Conservation (phyloP, 2,888 invertebrate species). For the Orthonychiurus folsomi region DNA sequence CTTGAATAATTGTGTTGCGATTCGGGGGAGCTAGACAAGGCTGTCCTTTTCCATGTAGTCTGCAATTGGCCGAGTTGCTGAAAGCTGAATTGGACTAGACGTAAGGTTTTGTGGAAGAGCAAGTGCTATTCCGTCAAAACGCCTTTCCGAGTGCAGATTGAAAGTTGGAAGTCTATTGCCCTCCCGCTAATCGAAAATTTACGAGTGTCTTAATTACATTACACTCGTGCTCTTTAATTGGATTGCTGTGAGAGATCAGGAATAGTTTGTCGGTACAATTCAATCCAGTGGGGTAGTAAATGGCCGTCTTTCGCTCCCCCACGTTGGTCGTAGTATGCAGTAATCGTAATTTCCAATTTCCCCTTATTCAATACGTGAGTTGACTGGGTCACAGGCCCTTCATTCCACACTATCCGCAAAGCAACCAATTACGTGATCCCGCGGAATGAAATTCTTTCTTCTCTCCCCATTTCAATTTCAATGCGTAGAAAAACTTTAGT, state of each 20-base stretch:
- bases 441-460: background rate
- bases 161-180: background rate
- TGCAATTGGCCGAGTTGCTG: background rate
- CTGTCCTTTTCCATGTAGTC: background rate
- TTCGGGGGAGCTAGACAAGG: too few relatives aligned
- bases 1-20: too few relatives aligned
- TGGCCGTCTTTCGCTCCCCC: too few relatives aligned
- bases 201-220: conserved; percentile 1
- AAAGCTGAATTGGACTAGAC: too few relatives aligned
- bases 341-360: too few relatives aligned
- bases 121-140: background rate
- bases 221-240: background rate
- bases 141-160: background rate
- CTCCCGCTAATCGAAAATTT: background rate
- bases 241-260: background rate
- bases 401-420: background rate
- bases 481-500: background rate
- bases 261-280: background rate
- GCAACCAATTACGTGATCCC: background rate
- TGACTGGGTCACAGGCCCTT: too few relatives aligned
- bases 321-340: too few relatives aligned
- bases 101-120: background rate
- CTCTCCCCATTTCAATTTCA: too few relatives aligned
- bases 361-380: too few relatives aligned
- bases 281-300: too few relatives aligned